Conservation (phyloP, 2,888 invertebrate species). For the Lasioglossum calceatum region DNA sequence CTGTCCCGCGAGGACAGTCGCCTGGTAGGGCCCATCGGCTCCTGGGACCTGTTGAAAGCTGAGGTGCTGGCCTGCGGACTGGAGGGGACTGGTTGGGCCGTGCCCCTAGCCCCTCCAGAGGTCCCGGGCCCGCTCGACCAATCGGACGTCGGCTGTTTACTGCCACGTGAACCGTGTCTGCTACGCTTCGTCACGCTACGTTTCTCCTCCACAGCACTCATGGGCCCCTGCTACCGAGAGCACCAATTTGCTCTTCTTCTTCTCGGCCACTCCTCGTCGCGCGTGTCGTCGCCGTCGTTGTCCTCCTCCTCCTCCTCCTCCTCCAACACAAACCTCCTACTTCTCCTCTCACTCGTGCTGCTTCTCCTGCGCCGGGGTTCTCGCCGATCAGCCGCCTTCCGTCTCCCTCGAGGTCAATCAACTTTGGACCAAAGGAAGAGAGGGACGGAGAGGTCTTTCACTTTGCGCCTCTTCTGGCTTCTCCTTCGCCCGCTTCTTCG, state of each 20-base stretch:
- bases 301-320: conserved; percentile 1
- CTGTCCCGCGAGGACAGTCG: conserved; percentile 78
- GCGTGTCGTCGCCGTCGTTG: conserved; percentile 77
- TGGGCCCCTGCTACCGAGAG: conserved; percentile 87
- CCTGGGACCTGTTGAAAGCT: conserved; percentile 82
- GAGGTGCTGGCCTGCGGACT: conserved; percentile 79
- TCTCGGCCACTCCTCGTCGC: conserved; percentile 85
- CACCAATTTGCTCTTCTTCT: conserved; percentile 87
- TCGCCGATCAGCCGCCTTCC: conserved; percentile 19
- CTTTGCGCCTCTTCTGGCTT: conserved; percentile 53
- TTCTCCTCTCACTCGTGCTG: conserved; percentile 51
- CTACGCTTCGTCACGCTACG: conserved; percentile 72
- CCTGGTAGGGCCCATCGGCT: conserved; percentile 73
- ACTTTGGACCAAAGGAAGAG: conserved; percentile 52
- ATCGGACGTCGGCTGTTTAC: conserved; percentile 65
- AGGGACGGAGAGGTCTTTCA: conserved; percentile 48
- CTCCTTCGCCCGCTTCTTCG: conserved; percentile 53
- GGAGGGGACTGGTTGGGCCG: conserved; percentile 72
- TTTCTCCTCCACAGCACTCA: conserved; percentile 84
- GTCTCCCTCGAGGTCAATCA: conserved; percentile 62
- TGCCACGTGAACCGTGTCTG: conserved; percentile 74
- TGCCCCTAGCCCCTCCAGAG: conserved; percentile 62
- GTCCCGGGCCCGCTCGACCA: conserved; percentile 58
- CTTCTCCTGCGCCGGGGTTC: conserved; percentile 30
- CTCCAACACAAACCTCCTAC: background rate